Conservation (phyloP, 64 coral and sea anemone species). For the Stichodactyla helianthus region DNA sequence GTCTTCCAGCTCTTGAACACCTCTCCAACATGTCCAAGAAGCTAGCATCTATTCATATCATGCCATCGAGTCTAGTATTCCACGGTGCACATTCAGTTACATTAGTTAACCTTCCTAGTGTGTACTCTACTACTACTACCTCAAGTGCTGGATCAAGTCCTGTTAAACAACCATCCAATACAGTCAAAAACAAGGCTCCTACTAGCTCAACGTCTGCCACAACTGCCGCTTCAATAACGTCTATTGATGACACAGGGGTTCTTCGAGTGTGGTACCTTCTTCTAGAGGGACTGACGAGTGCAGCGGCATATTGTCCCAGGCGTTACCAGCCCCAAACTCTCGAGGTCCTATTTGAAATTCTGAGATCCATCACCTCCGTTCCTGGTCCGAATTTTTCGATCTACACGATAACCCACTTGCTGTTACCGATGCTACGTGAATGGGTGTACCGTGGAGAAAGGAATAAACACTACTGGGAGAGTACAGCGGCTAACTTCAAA, state of each 20-base stretch:
- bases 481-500: constrained; percentile 95
- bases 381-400: constrained; percentile 98
- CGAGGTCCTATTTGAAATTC: constrained; percentile 92
- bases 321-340: constrained; percentile 94
- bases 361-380: constrained; percentile 76
- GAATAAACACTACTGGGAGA: constrained; percentile 84
- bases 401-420: constrained; percentile 72
- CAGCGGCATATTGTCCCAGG: constrained; percentile 81
- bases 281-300: constrained; percentile 87
- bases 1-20: constrained; percentile 77
- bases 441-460: constrained; percentile 87
- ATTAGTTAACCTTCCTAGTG: constrained; percentile 45
- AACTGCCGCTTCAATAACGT: constrained; percentile 69
- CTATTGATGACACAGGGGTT: constrained; percentile 94
- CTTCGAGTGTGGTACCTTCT: constrained; percentile 97
- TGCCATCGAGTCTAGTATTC: constrained; percentile 92
- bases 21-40: constrained; percentile 90
- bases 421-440: constrained; percentile 82
- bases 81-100: constrained; percentile 75
- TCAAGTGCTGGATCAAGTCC: constrained; percentile 49
- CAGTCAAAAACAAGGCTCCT: constrained; percentile 8
- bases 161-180: constrained; percentile 32
- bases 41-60: constrained; percentile 86
- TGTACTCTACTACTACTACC: constrained; percentile 30
- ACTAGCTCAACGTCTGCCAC: constrained; percentile 25